A percentile compares a stretch with the other conserved stretches of the same genome.
phyloP scores from a whole-genome alignment of 1,140 invertebrate genomes.

The Batillaria attramentaria region DNA sequence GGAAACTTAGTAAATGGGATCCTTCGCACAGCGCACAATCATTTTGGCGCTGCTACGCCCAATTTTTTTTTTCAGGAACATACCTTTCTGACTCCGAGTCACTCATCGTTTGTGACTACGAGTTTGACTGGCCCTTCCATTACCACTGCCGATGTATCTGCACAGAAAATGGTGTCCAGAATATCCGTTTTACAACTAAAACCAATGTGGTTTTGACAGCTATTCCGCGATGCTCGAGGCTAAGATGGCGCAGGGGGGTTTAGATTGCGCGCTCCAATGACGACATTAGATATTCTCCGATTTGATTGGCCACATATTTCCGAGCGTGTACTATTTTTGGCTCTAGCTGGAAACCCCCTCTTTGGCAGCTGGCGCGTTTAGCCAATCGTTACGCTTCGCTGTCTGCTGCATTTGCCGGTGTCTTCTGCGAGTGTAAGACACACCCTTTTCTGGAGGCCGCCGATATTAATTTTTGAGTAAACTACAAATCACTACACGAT shows the following conservation, averaged over 20 bases:
- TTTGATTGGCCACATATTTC: conserved; percentile 9
- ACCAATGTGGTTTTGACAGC: no score
- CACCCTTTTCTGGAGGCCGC: no score
- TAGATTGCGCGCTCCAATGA: conserved; percentile 29
- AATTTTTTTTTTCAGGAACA: conserved; percentile 11
- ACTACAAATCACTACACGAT: no score
- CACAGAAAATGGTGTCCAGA: no score
- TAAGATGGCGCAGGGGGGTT: conserved; percentile 29
- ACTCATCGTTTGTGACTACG: conserved; percentile 28
- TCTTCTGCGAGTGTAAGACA: no score
- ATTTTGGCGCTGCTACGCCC: conserved; percentile 1
- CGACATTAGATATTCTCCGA: not conserved
- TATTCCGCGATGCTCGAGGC: no score
- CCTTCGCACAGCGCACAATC: no score
- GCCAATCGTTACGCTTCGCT: no score
- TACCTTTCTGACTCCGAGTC: conserved; percentile 33
- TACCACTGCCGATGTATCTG: not conserved
- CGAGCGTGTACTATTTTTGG: conserved; percentile 11
- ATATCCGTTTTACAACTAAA: no score
- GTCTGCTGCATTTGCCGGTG: no score
- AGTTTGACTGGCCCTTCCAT: conserved; percentile 31
- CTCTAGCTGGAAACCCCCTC: not conserved
- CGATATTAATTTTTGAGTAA: no score
- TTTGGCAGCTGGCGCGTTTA: conserved; percentile 3
- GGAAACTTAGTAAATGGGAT: no score